Conservation (phyloP, 2,888 invertebrate genomes). For the Tetranychus truncatus region DNA sequence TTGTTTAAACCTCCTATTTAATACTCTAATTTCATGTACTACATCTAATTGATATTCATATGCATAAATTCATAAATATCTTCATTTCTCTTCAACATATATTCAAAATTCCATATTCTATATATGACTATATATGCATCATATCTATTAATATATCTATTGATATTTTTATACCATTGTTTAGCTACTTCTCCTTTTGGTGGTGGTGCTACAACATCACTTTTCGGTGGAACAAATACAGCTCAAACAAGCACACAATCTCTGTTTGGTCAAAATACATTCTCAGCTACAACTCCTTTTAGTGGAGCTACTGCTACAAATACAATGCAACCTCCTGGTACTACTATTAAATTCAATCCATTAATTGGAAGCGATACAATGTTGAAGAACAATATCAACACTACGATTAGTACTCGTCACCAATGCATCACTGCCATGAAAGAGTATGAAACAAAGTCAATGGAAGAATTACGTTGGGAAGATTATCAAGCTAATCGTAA, state of each 20-base stretch:
- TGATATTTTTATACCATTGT: neutral
- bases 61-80: too few relatives aligned
- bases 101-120: neutral
- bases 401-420: conserved; percentile 73
- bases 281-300: conserved; percentile 15
- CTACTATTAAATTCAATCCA: conserved; percentile 65
- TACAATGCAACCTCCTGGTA: conserved; percentile 42
- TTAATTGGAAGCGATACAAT: conserved; percentile 74
- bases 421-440: conserved; percentile 98
- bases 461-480: conserved; percentile 82
- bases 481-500: conserved; percentile 81
- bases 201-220: conserved; percentile 15
- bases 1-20: neutral
- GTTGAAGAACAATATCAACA: conserved; percentile 58
- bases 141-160: neutral
- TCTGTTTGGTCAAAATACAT: conserved; percentile 18
- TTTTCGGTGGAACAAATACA: conserved; percentile 16
- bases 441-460: conserved; percentile 80
- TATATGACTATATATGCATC: neutral
- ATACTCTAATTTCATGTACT: neutral
- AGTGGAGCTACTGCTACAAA: conserved; percentile 15
- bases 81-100: neutral
- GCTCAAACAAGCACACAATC: conserved; percentile 11
- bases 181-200: neutral
- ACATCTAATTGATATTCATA: neutral